phyloP scores from a whole-genome alignment of 1,140 invertebrate genomes.

The Coelopa frigida region DNA sequence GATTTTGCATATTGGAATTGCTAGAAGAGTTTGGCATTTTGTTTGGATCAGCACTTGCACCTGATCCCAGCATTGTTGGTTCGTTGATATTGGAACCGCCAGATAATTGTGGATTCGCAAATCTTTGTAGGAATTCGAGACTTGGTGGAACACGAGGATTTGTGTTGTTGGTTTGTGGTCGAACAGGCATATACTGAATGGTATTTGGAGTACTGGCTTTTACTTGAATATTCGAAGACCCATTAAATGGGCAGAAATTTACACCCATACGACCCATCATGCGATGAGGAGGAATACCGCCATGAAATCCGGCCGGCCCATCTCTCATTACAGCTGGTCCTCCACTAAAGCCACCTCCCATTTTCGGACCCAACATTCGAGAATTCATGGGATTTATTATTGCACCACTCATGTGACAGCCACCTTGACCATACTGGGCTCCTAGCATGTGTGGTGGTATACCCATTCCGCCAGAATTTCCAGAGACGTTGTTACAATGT shows the following conservation, averaged over 20 bases:
- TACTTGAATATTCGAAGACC: slow-evolving; percentile 74
- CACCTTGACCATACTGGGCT: slow-evolving; percentile 12
- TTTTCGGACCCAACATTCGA: slow-evolving; percentile 40
- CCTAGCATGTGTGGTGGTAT: slow-evolving; percentile 39
- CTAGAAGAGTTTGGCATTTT: slow-evolving; percentile 8
- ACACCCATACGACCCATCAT: slow-evolving; percentile 47
- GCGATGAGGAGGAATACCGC: slow-evolving; percentile 35
- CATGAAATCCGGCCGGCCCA: slow-evolving; percentile 47
- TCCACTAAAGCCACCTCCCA: slow-evolving; percentile 36
- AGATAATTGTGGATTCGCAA: slow-evolving; percentile 59
- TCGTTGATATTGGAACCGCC: slow-evolving; percentile 51
- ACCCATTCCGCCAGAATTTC: slow-evolving; percentile 21
- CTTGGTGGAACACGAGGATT: slow-evolving; percentile 73
- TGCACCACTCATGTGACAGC: slow-evolving; percentile 19
- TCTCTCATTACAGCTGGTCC: slow-evolving; percentile 33
- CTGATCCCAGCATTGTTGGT: too few relatives aligned
- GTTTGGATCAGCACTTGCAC: slow-evolving; percentile 8
- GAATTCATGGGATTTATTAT: slow-evolving; percentile 23
- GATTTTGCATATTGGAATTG: slow-evolving; percentile 5
- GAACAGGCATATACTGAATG: slow-evolving; percentile 92
- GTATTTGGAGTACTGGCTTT: slow-evolving; percentile 95
- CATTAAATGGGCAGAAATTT: slow-evolving; percentile 35
- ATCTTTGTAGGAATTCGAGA: slow-evolving; percentile 85
- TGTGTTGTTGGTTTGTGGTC: slow-evolving; percentile 63
- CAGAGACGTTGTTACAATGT: slow-evolving; percentile 25